Evolutionary conservation across 92 coral and sea anemone species (phyloP), one percentile per base, ranked within the genome.

Genomic region (Siderastrea radians): DNA sequence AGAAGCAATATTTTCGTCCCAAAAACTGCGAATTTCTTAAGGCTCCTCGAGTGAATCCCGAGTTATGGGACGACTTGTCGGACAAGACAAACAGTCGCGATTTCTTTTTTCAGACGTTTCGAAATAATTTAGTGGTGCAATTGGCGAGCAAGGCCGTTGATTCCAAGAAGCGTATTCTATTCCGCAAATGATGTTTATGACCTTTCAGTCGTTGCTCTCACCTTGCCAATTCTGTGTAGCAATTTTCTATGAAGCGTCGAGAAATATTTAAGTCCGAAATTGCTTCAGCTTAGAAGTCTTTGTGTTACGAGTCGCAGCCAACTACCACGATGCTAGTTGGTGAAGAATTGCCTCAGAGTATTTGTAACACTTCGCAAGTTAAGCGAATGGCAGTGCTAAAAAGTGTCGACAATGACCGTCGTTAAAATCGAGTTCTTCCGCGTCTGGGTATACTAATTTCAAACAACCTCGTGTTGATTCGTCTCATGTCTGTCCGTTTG

Each of bases 41-140:
- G 65, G 79, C 90, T 46, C 87, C 87, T 44, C 51, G 78, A 60
- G 90, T 90, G 51, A 84, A 90, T 61, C 93, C 90, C 54, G 93
- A 90, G 76, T 79, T 90, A 19, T 90, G 87, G 90, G 90, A 85
- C 77, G 90, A 85, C 74, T 68, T 85, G 43, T 74, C 8, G 14
- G 87, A 80, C 60, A 74, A 73, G 50, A 55, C 86, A 5, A 91
- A 76, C 63, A 65, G 80, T 43, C 91, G 85, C 7, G 88, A 91
- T 49, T 68, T 69, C 19, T 55, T 74, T 3, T 82, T 86, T 55
- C 94, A 87, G 75, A 17, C 77, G n/a, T 79, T 87, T 15, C 90
- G 79, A 74, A 85, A 53, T 77, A 53, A 62, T 67, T 82, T 91
- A 45, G 75, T 91, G 17, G 82, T 74, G 58, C 71, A 38, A 17